Percentiles rank a stretch among this genome's conserved stretches.
Conservation (phyloP, 2,797 vertebrate species). For the Brachyalestes nurse region DNA sequence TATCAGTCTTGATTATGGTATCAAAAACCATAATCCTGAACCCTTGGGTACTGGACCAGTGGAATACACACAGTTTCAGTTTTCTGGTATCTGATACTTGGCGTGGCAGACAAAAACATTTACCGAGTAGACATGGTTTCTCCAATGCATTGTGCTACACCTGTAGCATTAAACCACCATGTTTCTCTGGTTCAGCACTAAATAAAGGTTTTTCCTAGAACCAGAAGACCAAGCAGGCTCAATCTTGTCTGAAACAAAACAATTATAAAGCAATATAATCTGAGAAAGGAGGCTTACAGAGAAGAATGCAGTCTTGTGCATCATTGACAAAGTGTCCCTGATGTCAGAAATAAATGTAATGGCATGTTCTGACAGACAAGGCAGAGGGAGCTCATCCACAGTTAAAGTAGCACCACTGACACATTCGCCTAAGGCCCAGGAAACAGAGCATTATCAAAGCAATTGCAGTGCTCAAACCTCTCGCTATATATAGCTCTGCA, state of each 20-base stretch:
- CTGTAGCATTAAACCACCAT: too few species aligned
- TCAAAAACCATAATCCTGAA: too few species aligned
- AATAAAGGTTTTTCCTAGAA: background rate
- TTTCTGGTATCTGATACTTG: too few species aligned
- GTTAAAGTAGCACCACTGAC: constrained; percentile 47
- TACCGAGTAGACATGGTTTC: too few species aligned
- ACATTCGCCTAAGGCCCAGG: constrained; percentile 35
- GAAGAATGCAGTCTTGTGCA: background rate
- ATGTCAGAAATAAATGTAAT: background rate
- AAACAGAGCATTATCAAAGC: constrained; percentile 45
- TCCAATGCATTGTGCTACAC: too few species aligned
- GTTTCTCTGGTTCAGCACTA: too few species aligned
- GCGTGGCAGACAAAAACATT: too few species aligned
- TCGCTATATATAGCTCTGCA: constrained; percentile 64
- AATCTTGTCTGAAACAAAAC: background rate
- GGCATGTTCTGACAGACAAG: constrained; percentile 9
- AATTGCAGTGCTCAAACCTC: constrained; percentile 39
- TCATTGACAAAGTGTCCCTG: background rate
- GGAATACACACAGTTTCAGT: too few species aligned
- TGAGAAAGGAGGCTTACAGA: background rate
- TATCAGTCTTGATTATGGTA: too few species aligned
- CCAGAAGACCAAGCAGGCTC: background rate
- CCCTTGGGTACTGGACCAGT: too few species aligned
- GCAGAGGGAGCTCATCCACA: constrained; percentile 5
- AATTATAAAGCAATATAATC: background rate